phyloP scores from a whole-genome alignment of 2,888 invertebrate genomes.

The Loripinus fragilis region DNA sequence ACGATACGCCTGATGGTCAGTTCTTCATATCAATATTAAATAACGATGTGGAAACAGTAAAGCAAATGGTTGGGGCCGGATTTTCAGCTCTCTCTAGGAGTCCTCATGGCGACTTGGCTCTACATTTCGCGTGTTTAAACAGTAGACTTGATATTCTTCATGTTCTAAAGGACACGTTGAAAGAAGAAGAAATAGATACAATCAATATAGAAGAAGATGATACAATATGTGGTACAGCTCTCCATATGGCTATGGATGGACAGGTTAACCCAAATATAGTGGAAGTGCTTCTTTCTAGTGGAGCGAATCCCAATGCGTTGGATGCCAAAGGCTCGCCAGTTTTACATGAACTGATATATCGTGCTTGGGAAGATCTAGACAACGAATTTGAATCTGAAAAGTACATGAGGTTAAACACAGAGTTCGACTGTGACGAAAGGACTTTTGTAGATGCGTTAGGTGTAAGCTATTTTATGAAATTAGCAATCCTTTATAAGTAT shows the following conservation, averaged over 20 bases:
- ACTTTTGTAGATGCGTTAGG: not conserved
- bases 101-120: conserved; percentile 14
- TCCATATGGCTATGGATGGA: conserved; percentile 45
- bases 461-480: conserved; percentile 26
- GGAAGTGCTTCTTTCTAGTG: conserved; percentile 21
- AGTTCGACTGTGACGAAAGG: not conserved
- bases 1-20: not conserved
- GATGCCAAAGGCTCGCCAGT: conserved; percentile 34
- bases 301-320: conserved; percentile 29
- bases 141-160: conserved; percentile 29
- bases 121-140: conserved; percentile 41
- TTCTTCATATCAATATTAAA: not conserved
- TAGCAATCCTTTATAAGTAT: too few relatives aligned
- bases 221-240: conserved; percentile 40
- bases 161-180: conserved; percentile 29
- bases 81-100: conserved; percentile 26
- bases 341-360: conserved; percentile 35
- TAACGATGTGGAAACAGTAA: not conserved
- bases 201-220: conserved; percentile 40
- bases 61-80: conserved; percentile 4
- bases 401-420: conserved; percentile 12
- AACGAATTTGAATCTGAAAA: conserved; percentile 27
- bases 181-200: conserved; percentile 35
- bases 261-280: conserved; percentile 28
- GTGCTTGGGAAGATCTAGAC: conserved; percentile 35